phyloP scores from a whole-genome alignment of 2,888 invertebrate genomes.

The Strigamia transsilvanica region DNA sequence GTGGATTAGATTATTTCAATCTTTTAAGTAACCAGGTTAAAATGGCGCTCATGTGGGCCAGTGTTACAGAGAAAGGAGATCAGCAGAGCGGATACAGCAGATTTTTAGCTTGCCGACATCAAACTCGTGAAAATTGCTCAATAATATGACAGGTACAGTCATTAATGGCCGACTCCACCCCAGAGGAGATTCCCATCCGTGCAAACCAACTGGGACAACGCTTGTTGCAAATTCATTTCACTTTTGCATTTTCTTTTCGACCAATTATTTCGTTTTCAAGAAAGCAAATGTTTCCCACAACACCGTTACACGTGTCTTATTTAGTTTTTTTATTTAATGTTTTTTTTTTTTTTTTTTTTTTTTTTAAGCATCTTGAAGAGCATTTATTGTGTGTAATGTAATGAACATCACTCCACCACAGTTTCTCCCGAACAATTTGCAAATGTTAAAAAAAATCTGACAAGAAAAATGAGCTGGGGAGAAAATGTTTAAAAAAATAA shows the following conservation, averaged over 20 bases:
- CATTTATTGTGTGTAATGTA: no score
- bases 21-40: slow-evolving; percentile 1
- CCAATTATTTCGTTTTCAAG: no score
- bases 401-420: no score
- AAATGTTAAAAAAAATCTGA: not conserved
- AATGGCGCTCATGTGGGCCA: slow-evolving; percentile 3
- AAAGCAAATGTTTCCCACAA: no score
- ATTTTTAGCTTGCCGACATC: not conserved
- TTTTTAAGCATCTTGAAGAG: no score
- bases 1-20: not conserved
- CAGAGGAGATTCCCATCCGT: not conserved
- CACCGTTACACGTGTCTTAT: no score
- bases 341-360: no score
- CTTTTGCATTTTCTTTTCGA: not conserved
- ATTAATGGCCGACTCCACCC: not conserved
- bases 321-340: no score
- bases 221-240: not conserved
- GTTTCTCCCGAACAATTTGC: no score
- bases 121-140: not conserved
- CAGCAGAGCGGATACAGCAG: slow-evolving; percentile 8
- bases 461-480: not conserved
- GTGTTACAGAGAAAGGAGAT: slow-evolving; percentile 8
- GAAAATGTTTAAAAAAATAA: not conserved
- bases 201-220: not conserved
- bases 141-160: not conserved